A percentile compares a stretch with the other conserved stretches of the same genome.
phyloP scores from a whole-genome alignment of 2,113 vertebrate species.

The Rhineura floridana region DNA sequence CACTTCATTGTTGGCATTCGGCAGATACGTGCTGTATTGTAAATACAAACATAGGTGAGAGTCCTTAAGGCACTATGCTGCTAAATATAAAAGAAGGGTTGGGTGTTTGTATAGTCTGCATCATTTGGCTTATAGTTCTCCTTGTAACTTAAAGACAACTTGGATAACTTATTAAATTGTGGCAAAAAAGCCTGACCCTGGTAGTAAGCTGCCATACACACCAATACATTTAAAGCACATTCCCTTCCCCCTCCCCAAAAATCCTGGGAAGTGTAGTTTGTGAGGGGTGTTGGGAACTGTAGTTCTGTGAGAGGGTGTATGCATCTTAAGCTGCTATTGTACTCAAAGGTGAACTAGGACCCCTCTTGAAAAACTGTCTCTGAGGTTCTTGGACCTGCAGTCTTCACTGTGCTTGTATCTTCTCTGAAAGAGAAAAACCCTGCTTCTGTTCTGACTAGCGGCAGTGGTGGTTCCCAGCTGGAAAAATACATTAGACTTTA shows the following conservation, averaged over 20 bases:
- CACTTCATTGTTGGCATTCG: rapidly evolving
- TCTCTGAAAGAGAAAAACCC: not conserved
- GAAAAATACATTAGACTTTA: not conserved
- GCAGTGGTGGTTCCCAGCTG: not conserved
- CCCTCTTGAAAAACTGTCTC: rapidly evolving
- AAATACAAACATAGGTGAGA: rapidly evolving
- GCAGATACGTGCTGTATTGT: rapidly evolving
- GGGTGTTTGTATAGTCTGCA: slow-evolving; percentile 51
- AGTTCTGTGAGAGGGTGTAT: too few relatives aligned
- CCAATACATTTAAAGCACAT: too few relatives aligned
- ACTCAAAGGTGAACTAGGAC: not conserved
- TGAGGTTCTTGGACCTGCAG: rapidly evolving
- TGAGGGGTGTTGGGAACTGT: too few relatives aligned
- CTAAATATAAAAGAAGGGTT: slow-evolving; percentile 29
- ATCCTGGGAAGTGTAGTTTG: too few relatives aligned
- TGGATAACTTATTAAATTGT: not conserved
- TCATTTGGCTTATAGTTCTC: not conserved
- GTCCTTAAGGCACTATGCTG: slow-evolving; percentile 24
- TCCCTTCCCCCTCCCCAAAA: too few relatives aligned
- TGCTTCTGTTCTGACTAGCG: not conserved
- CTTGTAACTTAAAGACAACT: slow-evolving; percentile 20
- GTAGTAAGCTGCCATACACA: too few relatives aligned
- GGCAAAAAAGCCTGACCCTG: not conserved
- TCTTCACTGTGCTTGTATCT: not conserved
- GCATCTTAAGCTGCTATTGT: not conserved